Percentiles rank a stretch among this genome's conserved stretches.
These are phyloP conservation scores for Muscina levida DNA, from an alignment of 2,888 invertebrate species.

Conservation along the genomic window DNA sequence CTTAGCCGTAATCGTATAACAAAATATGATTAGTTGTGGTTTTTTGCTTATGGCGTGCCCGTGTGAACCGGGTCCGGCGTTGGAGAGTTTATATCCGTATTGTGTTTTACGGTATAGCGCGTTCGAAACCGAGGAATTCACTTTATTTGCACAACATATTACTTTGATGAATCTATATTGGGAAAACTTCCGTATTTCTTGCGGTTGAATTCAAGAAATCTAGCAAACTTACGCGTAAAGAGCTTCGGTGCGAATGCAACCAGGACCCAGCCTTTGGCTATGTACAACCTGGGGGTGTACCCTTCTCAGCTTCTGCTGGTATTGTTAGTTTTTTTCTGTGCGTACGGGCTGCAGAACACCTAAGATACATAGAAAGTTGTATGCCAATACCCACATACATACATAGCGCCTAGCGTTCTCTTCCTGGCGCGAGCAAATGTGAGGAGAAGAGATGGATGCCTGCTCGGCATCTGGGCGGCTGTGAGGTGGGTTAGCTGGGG, in stretches of 20 bases:
- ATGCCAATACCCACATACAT: constrained; percentile 42
- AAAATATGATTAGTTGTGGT: constrained; percentile 45
- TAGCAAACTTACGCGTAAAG: constrained; percentile 78
- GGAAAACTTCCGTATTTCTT: constrained; percentile 77
- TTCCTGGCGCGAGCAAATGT: constrained; percentile 48
- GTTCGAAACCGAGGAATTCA: constrained; percentile 64
- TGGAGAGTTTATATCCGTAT: constrained; percentile 76
- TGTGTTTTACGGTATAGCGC: constrained; percentile 63
- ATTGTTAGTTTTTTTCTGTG: constrained; percentile 63
- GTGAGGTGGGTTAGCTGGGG: constrained; percentile 15
- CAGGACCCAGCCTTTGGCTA: constrained; percentile 80
- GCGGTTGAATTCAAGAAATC: constrained; percentile 77
- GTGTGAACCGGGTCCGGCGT: constrained; percentile 60
- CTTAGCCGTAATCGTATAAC: constrained; percentile 33
- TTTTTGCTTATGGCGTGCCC: background rate
- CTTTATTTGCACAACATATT: constrained; percentile 63
- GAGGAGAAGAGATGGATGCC: constrained; percentile 41
- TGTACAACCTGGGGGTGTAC: constrained; percentile 80
- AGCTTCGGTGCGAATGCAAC: constrained; percentile 79
- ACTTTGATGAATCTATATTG: constrained; percentile 60
- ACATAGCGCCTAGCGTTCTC: constrained; percentile 29
- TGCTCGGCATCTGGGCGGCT: background rate
- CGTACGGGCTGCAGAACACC: constrained; percentile 61
- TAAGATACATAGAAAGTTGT: constrained; percentile 59
- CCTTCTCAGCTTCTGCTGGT: constrained; percentile 78